Conservation (phyloP, 2,797 vertebrate species). For the Peromyscus attwateri region DNA sequence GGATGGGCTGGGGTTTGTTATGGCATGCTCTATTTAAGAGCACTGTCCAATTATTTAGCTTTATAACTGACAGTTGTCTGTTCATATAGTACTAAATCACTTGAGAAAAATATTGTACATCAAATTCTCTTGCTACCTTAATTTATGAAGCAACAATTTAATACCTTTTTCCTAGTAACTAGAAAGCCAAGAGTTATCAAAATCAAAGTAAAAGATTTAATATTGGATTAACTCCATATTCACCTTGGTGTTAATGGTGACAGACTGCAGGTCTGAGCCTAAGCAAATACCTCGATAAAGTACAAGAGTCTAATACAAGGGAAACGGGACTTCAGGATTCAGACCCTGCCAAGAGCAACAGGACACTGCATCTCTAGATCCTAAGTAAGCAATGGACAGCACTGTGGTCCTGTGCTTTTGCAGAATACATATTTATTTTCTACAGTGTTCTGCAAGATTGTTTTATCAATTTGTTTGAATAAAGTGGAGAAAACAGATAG, state of each 20-base stretch:
- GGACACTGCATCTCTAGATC: neutral
- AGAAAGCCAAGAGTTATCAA: neutral
- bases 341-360: neutral
- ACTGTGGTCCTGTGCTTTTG: neutral
- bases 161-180: neutral
- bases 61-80: neutral
- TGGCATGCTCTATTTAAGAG: neutral
- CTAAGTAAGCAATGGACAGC: neutral
- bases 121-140: neutral
- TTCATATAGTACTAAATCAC: neutral
- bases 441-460: neutral
- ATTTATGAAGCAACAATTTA: slow-evolving; percentile 32
- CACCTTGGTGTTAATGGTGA: neutral
- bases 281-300: neutral
- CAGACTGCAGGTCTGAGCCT: neutral
- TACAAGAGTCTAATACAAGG: neutral
- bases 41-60: neutral
- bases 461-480: slow-evolving; percentile 46
- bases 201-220: slow-evolving; percentile 3
- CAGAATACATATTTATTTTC: slow-evolving; percentile 39
- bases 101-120: neutral
- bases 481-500: neutral
- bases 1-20: neutral
- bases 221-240: neutral
- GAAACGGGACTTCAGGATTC: neutral